Evolutionary conservation across 2,797 vertebrate species (phyloP), one percentile per base, ranked within the genome.

Genomic region (Protonibea diacanthus): DNA sequence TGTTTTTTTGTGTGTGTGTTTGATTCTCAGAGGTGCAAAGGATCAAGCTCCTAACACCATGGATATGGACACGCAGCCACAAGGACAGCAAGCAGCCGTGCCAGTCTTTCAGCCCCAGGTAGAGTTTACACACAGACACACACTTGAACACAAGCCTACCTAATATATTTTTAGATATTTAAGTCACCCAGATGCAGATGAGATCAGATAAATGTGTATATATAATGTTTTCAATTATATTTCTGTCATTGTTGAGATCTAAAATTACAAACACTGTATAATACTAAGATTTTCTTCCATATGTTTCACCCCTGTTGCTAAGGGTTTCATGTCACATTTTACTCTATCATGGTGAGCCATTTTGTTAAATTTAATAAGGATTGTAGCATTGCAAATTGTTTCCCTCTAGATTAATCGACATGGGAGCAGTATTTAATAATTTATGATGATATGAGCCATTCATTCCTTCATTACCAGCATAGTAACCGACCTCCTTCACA

Each of bases 21-120:
- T 82, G 7, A 21, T 73, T 74, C 14, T 25, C 94, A 98, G 97
- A 94, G 85, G 93, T 93, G 73, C 89, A 88, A 86, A 85, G 92
- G 92, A 93, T 93, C 13, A 74, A 86, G 82, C 88, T 89, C 78
- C 59, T 93, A 89, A 87, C 84, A 96, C 90, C 91, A 98, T 99
- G 97, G 96, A 98, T 88, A 99, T 99, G 98, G 97, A 98, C 90
- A 96, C 95, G 29, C 97, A 97, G 80, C 94, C 96, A 71, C 97
- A 97, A 95, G 96, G 96, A 91, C 96, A 97, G 93, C 97, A 97
- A 90, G 96, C 96, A 49, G 91, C 96, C 42, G 95, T 95, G 88
- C 95, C 96, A 55, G 95, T 95, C 63, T 97, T 97, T 93, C 98
- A 97, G 51, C 94, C 96, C 48, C 97, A 98, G 98, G 98, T 99